Evolutionary conservation across 2,113 vertebrate species (phyloP).

Genomic region (Vireo altiloquus): DNA sequence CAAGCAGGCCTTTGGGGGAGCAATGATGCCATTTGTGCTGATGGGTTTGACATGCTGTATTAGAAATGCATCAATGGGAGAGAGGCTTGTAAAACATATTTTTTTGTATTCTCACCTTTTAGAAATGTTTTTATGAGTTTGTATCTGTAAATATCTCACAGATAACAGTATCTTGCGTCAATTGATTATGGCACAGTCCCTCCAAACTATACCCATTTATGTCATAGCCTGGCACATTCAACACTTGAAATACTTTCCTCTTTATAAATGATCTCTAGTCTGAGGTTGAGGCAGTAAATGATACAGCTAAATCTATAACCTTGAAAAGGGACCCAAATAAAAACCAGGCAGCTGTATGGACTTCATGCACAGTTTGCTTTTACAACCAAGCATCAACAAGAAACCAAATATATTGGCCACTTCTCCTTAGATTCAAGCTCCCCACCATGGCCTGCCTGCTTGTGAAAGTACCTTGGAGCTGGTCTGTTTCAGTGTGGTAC

Average conservation of each 20-base stretch:
- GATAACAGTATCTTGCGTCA: neutral
- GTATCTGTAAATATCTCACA: neutral
- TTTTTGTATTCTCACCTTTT: neutral
- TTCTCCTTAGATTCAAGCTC: neutral
- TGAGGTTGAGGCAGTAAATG: neutral
- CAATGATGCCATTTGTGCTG: neutral
- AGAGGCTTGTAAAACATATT: neutral
- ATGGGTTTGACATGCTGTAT: neutral
- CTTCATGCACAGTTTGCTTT: neutral
- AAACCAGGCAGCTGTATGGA: neutral
- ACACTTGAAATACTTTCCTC: neutral
- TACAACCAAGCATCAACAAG: neutral
- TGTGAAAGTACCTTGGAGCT: neutral
- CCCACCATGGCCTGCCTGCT: neutral
- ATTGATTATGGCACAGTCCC: neutral
- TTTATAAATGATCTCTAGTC: neutral
- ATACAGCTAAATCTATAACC: neutral
- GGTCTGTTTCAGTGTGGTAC: neutral
- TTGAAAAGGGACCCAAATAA: neutral
- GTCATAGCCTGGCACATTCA: neutral
- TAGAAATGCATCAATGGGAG: neutral
- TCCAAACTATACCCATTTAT: neutral
- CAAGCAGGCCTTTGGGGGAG: neutral
- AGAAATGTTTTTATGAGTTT: neutral
- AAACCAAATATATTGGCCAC: neutral